phyloP scores from a whole-genome alignment of 2,888 invertebrate genomes.

The Drosophila cracens region DNA sequence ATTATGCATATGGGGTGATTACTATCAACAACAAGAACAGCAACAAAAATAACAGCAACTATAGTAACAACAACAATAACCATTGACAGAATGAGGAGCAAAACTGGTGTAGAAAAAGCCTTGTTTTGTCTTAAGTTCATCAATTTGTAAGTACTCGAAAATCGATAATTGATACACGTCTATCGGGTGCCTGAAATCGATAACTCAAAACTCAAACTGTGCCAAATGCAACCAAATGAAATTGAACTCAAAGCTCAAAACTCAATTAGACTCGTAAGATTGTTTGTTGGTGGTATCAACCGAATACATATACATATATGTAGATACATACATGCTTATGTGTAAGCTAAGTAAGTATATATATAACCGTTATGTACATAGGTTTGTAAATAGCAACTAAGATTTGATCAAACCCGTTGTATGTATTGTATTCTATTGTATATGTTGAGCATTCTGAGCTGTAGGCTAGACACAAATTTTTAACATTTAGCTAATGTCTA shows the following conservation, averaged over 20 bases:
- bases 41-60: background rate
- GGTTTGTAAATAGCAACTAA: constrained; percentile 48
- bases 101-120: background rate
- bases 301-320: constrained; percentile 11
- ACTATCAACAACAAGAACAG: constrained; percentile 43
- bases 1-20: constrained; percentile 90
- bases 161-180: constrained; percentile 11
- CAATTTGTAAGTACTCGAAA: constrained; percentile 27
- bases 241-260: constrained; percentile 62
- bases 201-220: constrained; percentile 52
- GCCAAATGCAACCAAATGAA: constrained; percentile 58
- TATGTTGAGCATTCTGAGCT: constrained; percentile 40
- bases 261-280: constrained; percentile 62
- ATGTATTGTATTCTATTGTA: constrained; percentile 24
- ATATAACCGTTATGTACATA: constrained; percentile 28
- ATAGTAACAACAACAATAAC: constrained; percentile 1
- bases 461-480: constrained; percentile 69
- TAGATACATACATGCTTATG: background rate
- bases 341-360: constrained; percentile 8
- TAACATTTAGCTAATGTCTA: constrained; percentile 55
- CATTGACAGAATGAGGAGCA: background rate
- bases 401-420: constrained; percentile 45
- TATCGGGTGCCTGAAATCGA: constrained; percentile 23
- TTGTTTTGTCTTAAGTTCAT: constrained; percentile 19
- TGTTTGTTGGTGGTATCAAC: constrained; percentile 49